Evolutionary conservation across 2,797 vertebrate genomes (phyloP).

Genomic region (Anniella stebbinsi): DNA sequence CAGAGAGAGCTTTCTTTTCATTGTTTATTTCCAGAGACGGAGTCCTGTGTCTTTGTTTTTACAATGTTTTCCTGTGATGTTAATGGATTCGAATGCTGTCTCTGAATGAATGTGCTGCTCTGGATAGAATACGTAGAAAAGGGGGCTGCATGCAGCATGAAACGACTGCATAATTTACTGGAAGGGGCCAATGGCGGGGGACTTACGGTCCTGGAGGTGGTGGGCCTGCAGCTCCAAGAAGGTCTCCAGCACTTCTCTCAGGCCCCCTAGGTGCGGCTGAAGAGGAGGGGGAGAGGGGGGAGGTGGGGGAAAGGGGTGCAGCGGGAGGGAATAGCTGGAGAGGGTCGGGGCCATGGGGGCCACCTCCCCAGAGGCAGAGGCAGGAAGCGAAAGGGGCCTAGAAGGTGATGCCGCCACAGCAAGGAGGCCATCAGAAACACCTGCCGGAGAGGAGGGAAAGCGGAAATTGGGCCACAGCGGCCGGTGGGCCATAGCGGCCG

Average conservation of each 20-base stretch:
- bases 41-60: too few relatives aligned
- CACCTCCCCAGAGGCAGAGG: not conserved
- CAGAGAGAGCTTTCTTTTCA: too few relatives aligned
- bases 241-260: slow-evolving; percentile 3
- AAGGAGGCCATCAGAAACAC: too few relatives aligned
- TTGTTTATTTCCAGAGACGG: too few relatives aligned
- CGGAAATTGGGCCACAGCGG: not conserved
- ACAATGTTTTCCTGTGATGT: too few relatives aligned
- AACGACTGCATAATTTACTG: too few relatives aligned
- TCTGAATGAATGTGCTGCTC: too few relatives aligned
- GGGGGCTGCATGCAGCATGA: too few relatives aligned
- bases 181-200: too few relatives aligned
- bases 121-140: too few relatives aligned
- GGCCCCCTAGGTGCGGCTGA: not conserved
- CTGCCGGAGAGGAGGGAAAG: not conserved
- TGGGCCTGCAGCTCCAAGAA: not conserved
- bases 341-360: not conserved
- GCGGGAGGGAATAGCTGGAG: not conserved
- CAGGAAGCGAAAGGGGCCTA: not conserved
- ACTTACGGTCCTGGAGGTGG: slow-evolving; percentile 31
- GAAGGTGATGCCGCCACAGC: too few relatives aligned
- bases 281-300: not conserved
- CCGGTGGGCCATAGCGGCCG: not conserved
- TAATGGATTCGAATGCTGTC: too few relatives aligned
- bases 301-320: not conserved